phyloP scores from a whole-genome alignment of 2,797 vertebrate genomes.

The Phrynocephalus vlangalii region DNA sequence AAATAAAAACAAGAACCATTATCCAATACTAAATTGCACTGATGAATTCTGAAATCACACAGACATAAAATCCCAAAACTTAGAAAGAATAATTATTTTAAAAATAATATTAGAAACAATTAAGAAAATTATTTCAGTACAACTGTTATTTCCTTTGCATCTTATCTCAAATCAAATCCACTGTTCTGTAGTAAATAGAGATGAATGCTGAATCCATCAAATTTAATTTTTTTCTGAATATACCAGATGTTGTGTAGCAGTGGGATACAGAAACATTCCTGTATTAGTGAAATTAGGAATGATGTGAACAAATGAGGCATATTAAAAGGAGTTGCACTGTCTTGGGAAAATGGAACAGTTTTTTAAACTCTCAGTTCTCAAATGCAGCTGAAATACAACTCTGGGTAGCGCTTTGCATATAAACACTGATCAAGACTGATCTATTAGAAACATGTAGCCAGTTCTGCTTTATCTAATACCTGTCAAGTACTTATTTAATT shows the following conservation, averaged over 20 bases:
- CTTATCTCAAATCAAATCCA: not conserved
- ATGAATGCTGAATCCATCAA: not conserved
- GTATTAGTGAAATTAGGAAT: not conserved
- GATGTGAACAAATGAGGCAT: conserved; percentile 29
- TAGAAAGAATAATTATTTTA: not conserved
- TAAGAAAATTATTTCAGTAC: not conserved
- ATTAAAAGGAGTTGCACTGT: conserved; percentile 31
- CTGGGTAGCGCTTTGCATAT: conserved; percentile 3
- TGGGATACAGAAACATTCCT: conserved; percentile 29
- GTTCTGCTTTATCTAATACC: conserved; percentile 12
- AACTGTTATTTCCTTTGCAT: not conserved
- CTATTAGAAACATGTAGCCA: conserved; percentile 20
- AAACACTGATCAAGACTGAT: not conserved
- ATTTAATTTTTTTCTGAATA: not conserved
- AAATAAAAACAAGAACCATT: conserved; percentile 35
- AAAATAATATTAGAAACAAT: conserved; percentile 3
- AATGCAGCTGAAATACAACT: conserved; percentile 15
- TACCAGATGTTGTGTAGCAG: conserved; percentile 33
- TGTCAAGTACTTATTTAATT: conserved; percentile 32
- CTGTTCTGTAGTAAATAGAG: not conserved
- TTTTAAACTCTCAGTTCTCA: conserved; percentile 3
- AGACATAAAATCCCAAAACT: not conserved
- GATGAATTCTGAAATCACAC: conserved; percentile 32
- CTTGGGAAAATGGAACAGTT: conserved; percentile 19
- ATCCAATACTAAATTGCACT: conserved; percentile 25